Evolutionary conservation across 2,888 invertebrate genomes (phyloP), one percentile per base, ranked within the genome.

Genomic region (Ochropleura leucogaster): DNA sequence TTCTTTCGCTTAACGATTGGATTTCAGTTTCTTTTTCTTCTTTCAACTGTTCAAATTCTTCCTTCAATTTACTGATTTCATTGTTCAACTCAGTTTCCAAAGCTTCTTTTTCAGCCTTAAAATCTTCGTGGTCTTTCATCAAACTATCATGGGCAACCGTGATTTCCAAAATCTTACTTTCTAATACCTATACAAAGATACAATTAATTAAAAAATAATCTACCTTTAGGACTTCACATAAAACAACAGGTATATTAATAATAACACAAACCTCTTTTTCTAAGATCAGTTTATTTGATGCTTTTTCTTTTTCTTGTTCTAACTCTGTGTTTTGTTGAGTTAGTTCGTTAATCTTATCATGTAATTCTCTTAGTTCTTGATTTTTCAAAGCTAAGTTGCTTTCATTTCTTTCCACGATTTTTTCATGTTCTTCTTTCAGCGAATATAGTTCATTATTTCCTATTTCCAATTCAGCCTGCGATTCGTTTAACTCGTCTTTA

Each of bases 191-290:
- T 70, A 75, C 82, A 92, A 93, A 91, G 70, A 91, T 71, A 88
- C 80, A 84, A 79, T 44, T 74, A 66, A 88, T 82, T 77, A 83
- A 87, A 73, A 77, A 20, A 0, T 10, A 60, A 65, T 66, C 53
- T 72, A 71, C 44, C 72, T 46, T 16, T 51, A 62, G 69, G 84
- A 92, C 90, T 76, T 47, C 89, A 92, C 89, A 89, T 83, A 84
- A 67, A 80, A 72, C 66, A 47, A 86, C 83, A 85, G 66, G 68
- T 59, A 75, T 62, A 67, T 76, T 44, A 73, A 20, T 12, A 64
- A 74, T 47, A 72, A 80, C 82, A 94, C 95, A 86, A 93, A 96
- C 96, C 95, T 95, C 90, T 88, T 93, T 94, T 80, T 94, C 89
- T 79, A 83, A 72, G 42, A 75, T 77, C 62, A 90, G 83, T 76